Base-by-base conservation (phyloP, 2,797 vertebrate species). In the Vultur gryphus region DNA sequence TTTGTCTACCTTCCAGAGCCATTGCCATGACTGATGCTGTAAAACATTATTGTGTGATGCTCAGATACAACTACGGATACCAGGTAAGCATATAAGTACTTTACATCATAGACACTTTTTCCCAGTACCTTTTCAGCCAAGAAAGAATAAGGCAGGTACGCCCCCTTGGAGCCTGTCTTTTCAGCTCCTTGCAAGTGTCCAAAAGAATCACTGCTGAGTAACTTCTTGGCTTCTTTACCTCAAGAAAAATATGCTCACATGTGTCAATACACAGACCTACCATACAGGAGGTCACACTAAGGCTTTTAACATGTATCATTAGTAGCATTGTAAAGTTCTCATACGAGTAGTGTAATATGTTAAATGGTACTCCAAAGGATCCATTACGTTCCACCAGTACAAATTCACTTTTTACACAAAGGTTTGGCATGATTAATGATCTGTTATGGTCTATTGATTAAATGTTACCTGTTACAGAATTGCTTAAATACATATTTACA, bases 361-460 rank as follows among this genome's bases (percentile, higher is more conserved):
- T 89, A 85, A 66, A 88, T 55, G 48, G 43, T 82, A 49, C 35
- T 90, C 75, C 77, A 77, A 93, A 86, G 78, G 54, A 95, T 95
- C 91, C 84, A 87, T 92, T 96, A 94, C 10, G 4, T 64, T 93
- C 90, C 88, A 93, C 90, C 84, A 93, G 73, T 83, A 91, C 89
- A 96, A 94, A 87, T 88, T 84, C 95, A 95, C 92, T 93, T 95
- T 95, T 93, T 96, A 93, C 78, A 92, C 93, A 96, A 94, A 89
- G 93, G 89, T 94, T 96, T 93, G 94, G 85, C 85, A 93, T 96
- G 96, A 98, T 98, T 94, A 97, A 98, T 97, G 95, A 96, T 86
- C 78, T 89, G 57, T 80, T 94, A 89, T 6, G 67, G 94, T 96
- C 95, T 94, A 90, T 62, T 77, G 95, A 97, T 97, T 97, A 97